phyloP scores from a whole-genome alignment of 2,797 vertebrate species.

The Notamacropus eugenii region DNA sequence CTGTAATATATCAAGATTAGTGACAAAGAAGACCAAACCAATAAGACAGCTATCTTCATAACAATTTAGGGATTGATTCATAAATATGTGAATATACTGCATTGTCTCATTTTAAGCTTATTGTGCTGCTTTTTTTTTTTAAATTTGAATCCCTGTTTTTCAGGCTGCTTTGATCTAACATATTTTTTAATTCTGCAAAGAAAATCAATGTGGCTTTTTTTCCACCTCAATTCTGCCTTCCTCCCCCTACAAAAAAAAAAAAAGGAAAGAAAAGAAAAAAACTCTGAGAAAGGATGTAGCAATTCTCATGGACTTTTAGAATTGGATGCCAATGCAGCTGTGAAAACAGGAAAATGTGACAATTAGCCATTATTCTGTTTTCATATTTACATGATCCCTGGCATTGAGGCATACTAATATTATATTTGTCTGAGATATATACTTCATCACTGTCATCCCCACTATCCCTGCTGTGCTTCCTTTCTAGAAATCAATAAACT shows the following conservation, averaged over 20 bases:
- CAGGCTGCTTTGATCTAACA: background rate
- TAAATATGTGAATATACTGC: background rate
- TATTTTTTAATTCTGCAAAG: background rate
- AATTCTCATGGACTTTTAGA: constrained; percentile 30
- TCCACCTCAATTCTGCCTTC: background rate
- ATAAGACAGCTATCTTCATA: background rate
- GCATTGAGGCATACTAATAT: constrained; percentile 52
- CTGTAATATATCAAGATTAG: background rate
- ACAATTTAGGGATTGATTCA: background rate
- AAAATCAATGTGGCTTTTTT: background rate
- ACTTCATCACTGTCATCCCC: constrained; percentile 59
- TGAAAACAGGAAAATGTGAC: constrained; percentile 38
- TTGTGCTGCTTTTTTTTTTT: background rate
- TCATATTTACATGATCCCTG: constrained; percentile 54
- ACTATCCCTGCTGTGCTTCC: constrained; percentile 47
- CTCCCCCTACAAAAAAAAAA: background rate
- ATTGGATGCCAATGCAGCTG: constrained; percentile 28
- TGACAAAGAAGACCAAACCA: background rate
- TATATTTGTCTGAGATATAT: constrained; percentile 60
- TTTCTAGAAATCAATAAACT: constrained; percentile 76
- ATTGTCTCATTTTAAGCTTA: background rate
- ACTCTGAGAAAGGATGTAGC: background rate
- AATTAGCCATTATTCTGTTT: constrained; percentile 57
- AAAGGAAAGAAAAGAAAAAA: no score
- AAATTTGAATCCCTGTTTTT: background rate